A percentile compares a stretch with the other conserved stretches of the same genome.
Evolutionary conservation across 2,888 invertebrate species (phyloP).

Genomic region (Mesoligia furuncula): DNA sequence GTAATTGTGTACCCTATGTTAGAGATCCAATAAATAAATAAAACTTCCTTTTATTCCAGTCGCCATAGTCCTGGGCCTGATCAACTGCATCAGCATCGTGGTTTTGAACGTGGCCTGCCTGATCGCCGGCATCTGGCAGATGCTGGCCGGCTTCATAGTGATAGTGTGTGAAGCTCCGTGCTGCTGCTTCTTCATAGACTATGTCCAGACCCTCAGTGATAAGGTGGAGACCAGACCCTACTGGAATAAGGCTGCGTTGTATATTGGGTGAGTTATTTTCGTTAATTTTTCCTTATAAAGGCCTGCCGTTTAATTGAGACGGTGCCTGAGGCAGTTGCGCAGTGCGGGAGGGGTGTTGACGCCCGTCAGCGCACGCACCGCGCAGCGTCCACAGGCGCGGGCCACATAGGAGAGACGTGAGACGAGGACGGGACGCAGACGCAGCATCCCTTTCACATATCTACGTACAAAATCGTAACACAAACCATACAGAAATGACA

Average conservation of each 20-base stretch:
- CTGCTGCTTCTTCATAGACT: conserved; percentile 98
- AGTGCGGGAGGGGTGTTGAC: not conserved
- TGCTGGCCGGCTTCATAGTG: conserved; percentile 96
- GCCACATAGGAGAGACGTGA: not conserved
- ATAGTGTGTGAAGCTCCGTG: conserved; percentile 98
- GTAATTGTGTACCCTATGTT: not conserved
- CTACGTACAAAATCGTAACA: not conserved
- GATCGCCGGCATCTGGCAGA: conserved; percentile 95
- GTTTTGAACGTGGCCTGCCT: conserved; percentile 92
- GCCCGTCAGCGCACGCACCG: not conserved
- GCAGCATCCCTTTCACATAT: not conserved
- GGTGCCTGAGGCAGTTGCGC: not conserved
- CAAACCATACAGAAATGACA: not conserved
- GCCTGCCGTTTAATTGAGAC: not conserved
- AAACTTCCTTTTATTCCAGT: conserved; percentile 90
- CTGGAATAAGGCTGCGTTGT: conserved; percentile 96
- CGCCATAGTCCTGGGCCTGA: conserved; percentile 95
- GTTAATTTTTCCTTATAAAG: not conserved
- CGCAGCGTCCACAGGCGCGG: no score
- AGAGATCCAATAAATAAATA: conserved; percentile 4
- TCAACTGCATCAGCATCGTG: conserved; percentile 93
- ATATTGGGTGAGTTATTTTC: conserved; percentile 94
- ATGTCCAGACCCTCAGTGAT: conserved; percentile 96
- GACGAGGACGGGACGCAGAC: not conserved
- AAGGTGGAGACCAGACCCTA: conserved; percentile 96